Evolutionary conservation across 2,113 vertebrate genomes (phyloP), one percentile per base, ranked within the genome.

Genomic region (Salvelinus namaycush): DNA sequence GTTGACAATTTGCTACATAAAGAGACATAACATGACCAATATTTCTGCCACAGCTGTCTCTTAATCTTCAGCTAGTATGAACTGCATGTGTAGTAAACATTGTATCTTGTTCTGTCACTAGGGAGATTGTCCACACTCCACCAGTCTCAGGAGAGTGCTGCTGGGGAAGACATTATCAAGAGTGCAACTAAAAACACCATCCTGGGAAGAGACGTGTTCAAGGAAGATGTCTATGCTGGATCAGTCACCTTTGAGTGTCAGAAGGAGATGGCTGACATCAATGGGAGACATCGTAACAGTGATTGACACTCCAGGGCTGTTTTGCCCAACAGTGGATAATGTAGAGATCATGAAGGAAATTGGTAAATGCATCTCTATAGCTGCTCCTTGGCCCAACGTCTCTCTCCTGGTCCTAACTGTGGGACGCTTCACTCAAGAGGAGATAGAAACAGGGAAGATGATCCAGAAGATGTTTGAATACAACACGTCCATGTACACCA

Each of bases 331-430:
- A 4, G 26, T 18, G 4, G 64, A 51, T 34, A 20, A 49, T 18
- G 8, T 39, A 16, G 74, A 75, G 39, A 75, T 75, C 22, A 39
- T 24, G 3, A 68, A 39, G 5, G 34, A 39, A 5, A 5, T 39
- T 39, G 34, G 34, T 39, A 39, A 75, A 75, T 75, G 74, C 39
- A 75, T 75, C 24, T 27, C 22, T 12, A 22, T 54, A 9, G 67
- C 31, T 6, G 64, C 64, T 44, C 74, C 74, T 83, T 80, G 83
- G 12, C 83, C 83, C 31, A 78, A 83, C 26, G 81, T 83, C 20
- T 74, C 83, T 71, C 16, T 83, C 6, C 18, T 85, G 24, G 80
- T 85, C 20, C 44, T 85, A 22, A 54, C 75, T 3, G 67, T 85
- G 14, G 78, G 78, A 0, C 18, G 67, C 3, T 75, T 78, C 7